A percentile compares a stretch with the other conserved stretches of the same genome.
Evolutionary conservation across 2,113 vertebrate genomes (phyloP).

Genomic region (Seriola dumerili): DNA sequence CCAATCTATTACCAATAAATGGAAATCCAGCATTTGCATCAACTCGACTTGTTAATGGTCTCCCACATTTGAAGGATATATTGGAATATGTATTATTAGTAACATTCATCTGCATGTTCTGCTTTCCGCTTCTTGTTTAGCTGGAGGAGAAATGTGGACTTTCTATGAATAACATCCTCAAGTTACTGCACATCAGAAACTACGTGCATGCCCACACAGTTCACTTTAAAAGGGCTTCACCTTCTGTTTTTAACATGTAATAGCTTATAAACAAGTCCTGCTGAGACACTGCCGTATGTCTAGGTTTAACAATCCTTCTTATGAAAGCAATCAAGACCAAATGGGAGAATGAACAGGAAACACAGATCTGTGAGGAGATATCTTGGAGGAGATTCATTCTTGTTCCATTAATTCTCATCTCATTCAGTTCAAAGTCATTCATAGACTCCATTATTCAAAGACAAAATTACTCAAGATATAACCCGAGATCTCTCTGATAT

Average conservation of each 20-base stretch:
- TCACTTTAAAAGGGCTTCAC: conserved; percentile 28
- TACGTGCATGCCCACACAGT: background rate
- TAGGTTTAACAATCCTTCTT: background rate
- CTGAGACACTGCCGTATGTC: background rate
- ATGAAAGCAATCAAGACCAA: conserved; percentile 24
- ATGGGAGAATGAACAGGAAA: conserved; percentile 31
- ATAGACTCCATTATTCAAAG: conserved; percentile 72
- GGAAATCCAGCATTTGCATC: background rate
- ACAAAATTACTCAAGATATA: conserved; percentile 59
- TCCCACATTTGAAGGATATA: background rate
- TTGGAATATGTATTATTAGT: background rate
- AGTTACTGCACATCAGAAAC: conserved; percentile 5
- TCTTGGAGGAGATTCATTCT: conserved; percentile 40
- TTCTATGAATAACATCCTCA: conserved; percentile 7
- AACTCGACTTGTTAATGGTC: conserved; percentile 2
- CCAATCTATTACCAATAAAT: background rate
- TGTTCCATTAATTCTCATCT: conserved; percentile 68
- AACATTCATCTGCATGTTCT: background rate
- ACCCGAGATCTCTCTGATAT: conserved; percentile 29
- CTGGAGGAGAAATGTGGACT: background rate
- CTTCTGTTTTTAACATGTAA: conserved; percentile 16
- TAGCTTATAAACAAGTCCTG: background rate
- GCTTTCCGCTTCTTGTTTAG: background rate
- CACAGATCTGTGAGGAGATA: conserved; percentile 24
- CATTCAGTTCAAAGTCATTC: conserved; percentile 72